These are phyloP conservation scores for Anorthoa munda DNA, from an alignment of 2,888 invertebrate genomes.

Conservation along the genomic window DNA sequence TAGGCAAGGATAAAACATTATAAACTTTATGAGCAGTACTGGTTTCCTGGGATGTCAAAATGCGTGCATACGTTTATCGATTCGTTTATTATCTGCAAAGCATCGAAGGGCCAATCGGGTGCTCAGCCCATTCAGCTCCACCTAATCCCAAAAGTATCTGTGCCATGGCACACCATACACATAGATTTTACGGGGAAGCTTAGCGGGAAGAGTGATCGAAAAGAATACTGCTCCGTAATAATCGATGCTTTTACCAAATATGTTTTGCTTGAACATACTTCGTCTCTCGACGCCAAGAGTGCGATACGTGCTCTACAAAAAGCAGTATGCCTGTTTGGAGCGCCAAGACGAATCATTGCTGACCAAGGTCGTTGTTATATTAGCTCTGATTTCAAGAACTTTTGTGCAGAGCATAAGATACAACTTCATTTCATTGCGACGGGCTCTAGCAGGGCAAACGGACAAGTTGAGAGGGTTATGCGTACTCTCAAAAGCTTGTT, in stretches of 20 bases:
- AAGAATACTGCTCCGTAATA: slow-evolving; percentile 49
- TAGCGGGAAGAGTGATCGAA: background rate
- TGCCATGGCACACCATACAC: too few species aligned
- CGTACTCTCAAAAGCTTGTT: too few species aligned
- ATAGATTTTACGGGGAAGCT: too few species aligned
- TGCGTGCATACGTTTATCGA: slow-evolving; percentile 18
- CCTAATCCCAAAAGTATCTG: too few species aligned
- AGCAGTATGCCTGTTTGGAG: slow-evolving; percentile 62
- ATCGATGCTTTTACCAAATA: slow-evolving; percentile 67
- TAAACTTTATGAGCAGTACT: slow-evolving; percentile 24
- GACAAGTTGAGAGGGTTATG: too few species aligned
- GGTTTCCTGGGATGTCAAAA: slow-evolving; percentile 25
- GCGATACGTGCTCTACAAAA: slow-evolving; percentile 45
- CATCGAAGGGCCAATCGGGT: slow-evolving; percentile 28
- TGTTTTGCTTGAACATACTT: slow-evolving; percentile 53
- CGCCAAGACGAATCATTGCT: slow-evolving; percentile 56
- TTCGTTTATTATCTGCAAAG: slow-evolving; percentile 24
- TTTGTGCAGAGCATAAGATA: too few species aligned
- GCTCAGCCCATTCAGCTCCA: slow-evolving; percentile 16
- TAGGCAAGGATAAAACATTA: slow-evolving; percentile 4
- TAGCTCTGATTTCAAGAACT: slow-evolving; percentile 47
- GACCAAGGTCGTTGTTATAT: slow-evolving; percentile 60
- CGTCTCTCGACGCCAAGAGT: slow-evolving; percentile 38
- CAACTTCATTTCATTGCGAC: too few species aligned
- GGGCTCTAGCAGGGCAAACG: too few species aligned